phyloP scores from a whole-genome alignment of 2,888 invertebrate species.

The Rugalucina vietnamica region DNA sequence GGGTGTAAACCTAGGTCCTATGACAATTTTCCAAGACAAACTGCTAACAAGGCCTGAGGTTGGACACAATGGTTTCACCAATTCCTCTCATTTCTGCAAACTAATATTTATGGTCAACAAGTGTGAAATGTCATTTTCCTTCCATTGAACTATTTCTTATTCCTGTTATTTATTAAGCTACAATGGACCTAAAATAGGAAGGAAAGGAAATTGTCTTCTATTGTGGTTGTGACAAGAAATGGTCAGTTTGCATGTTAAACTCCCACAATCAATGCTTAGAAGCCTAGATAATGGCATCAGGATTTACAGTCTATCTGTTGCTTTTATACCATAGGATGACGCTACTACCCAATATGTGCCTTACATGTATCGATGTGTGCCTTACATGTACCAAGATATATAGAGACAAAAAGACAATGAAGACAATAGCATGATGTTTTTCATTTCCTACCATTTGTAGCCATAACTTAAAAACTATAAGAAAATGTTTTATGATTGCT shows the following conservation, averaged over 20 bases:
- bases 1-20: too few species aligned
- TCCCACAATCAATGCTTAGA: background rate
- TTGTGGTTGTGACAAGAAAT: background rate
- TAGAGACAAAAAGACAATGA: too few species aligned
- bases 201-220: background rate
- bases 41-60: too few species aligned
- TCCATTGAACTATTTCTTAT: background rate
- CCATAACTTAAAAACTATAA: background rate
- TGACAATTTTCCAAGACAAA: too few species aligned
- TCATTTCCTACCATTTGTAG: background rate
- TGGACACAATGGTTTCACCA: too few species aligned
- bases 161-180: background rate
- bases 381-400: too few species aligned
- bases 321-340: too few species aligned
- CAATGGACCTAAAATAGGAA: background rate
- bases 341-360: too few species aligned
- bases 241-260: background rate
- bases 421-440: too few species aligned
- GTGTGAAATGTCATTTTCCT: background rate
- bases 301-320: too few species aligned
- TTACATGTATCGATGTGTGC: too few species aligned
- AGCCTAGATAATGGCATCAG: background rate
- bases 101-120: background rate
- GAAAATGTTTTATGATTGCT: background rate
- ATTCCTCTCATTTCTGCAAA: background rate